Evolutionary conservation across 2,888 invertebrate species (phyloP), one percentile per base, ranked within the genome.

Genomic region (Agrotis ipsilon): DNA sequence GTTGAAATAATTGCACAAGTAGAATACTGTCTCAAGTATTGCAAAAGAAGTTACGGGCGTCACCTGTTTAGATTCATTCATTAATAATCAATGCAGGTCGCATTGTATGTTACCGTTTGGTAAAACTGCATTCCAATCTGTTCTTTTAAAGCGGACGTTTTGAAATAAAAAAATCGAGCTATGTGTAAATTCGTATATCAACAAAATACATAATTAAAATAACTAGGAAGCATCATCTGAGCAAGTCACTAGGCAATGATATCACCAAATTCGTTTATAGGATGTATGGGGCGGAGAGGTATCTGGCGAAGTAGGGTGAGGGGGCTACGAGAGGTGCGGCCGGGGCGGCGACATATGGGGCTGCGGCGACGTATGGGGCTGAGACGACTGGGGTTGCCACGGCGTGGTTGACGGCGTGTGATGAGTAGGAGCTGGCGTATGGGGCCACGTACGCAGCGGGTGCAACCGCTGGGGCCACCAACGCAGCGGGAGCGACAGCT

Each of bases 391-490:
- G 98, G 14, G 97, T 96, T 32, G 98, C 98, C 5, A 98, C 96
- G 0, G 98, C 98, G 85, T 98, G 98, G 93, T 98, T 98, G 68
- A 98, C 96, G 24, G 97, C 96, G 85, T 98, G 98, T 0, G 98
- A 98, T 73, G 97, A 98, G 93, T 97, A 98, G 18, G 97, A 98
- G 83, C 97, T 97, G 65, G 98, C 98, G 84, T 98, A 98, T 4
- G 98, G 98, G 0, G 98, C 97, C 5, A 98, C 96, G 64, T 97
- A 96, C 5, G 97, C 97, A 67, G 90, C 94, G n/a, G 92, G 94
- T 52, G 98, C 98, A 67, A 97, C 97, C 45, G 97, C 97, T 32
- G 97, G 97, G 72, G 90, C 94, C 65, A 92, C 94, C 73, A 98
- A 97, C 60, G 97, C 97, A 75, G 89, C 94, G 57, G 92, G 93